Evolutionary conservation across 37 sponge, comb jelly and placozoan genomes (phyloP), one percentile per base, ranked within the genome.

Genomic region (Geodia barretti): DNA sequence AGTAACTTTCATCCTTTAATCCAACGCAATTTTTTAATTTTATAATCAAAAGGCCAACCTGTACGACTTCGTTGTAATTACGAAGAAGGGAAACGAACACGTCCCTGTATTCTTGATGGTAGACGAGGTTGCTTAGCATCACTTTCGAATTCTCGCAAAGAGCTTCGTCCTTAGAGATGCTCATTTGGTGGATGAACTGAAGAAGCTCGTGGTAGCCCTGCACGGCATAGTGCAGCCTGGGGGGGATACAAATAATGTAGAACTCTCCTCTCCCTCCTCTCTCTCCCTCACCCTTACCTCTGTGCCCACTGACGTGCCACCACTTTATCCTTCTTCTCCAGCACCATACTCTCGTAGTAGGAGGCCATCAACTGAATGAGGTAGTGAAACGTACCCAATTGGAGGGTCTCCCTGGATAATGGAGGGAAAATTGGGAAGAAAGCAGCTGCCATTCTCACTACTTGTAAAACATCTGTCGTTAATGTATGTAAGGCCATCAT

Each of bases 21-120:
- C n/a, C n/a, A n/a, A n/a, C n/a, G n/a, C n/a, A n/a, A n/a, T n/a
- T n/a, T n/a, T n/a, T n/a, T n/a, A n/a, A n/a, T n/a, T n/a, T n/a
- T n/a, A n/a, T n/a, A n/a, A n/a, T n/a, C n/a, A n/a, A n/a, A n/a
- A n/a, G n/a, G n/a, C n/a, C n/a, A n/a, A 67, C 69, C 3, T 34
- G 33, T 35, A 58, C 7, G 59, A 83, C 84, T 75, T 91, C 88
- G 20, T 80, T 66, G 74, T 59, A 92, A 75, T 86, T 87, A 17
- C 88, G 70, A 37, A 95, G 66, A 9, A 97, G 81, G n/a, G 87
- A 83, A 39, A 92, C 81, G 40, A 95, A 92, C 14, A 95, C 33
- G 39, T 97, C 98, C 21, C 98, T 72, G 68, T 92, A 97, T 71
- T 97, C 98, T 17, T 92, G 88, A 35, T 84, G 94, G 88, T 97